Base-by-base conservation (phyloP, 2,113 vertebrate species). In the Neomonachus schauinslandi region DNA sequence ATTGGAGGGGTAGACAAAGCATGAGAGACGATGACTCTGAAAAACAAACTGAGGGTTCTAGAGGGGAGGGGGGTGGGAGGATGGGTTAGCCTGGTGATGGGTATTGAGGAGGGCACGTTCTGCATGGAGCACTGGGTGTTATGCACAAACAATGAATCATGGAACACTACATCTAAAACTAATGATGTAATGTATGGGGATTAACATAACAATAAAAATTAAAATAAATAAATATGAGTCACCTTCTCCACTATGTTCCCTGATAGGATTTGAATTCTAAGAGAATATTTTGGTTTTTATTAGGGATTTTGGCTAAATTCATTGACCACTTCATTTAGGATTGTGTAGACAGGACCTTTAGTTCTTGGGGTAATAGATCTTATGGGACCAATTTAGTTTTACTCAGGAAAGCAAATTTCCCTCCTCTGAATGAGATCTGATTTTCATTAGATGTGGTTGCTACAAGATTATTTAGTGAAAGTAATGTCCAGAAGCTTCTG, bases 341-440 rank as follows among this genome's bases (percentile, higher is more conserved):
- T 91, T 91, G 76, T 91, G 94, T 74, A 97, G 94, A 96, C 46
- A 95, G 95, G 94, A 97, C 85, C 81, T 97, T 97, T 96, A 94
- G 67, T 89, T 93, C 89, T 95, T 96, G 33, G 79, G 36, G 36
- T 92, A 95, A 96, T 96, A 87, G 95, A 95, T 95, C 93, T 97
- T 97, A 93, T 96, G 97, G 96, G 97, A 97, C 71, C 93, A 96
- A 95, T 97, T 98, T 96, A 57, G 72, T 95, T 97, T 97, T 63
- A 95, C 89, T 91, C 86, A 96, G 82, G 36, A 95, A 95, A 97
- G 82, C 12, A 97, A 97, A 95, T 96, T 97, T 95, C 22, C 82
- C 53, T 96, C 22, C 51, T 95, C 83, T 96, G 77, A 97, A 91
- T 89, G 82, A 94, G 96, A 92, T 97, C 96, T 97, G 97, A 98